Evolutionary conservation across 2,888 invertebrate species (phyloP).

Genomic region (Helleia helle): DNA sequence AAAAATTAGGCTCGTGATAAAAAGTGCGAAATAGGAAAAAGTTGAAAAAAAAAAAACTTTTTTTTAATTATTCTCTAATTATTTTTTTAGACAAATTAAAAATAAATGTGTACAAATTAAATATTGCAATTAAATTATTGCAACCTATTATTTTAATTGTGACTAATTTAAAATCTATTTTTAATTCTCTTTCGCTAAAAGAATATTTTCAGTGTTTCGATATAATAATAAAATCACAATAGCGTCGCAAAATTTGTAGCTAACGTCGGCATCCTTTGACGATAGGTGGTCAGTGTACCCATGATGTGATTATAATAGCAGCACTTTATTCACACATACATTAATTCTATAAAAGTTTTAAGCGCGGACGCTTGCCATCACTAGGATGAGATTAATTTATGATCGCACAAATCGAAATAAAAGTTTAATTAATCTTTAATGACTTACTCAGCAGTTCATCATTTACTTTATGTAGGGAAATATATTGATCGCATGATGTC

Average conservation of each 20-base stretch:
- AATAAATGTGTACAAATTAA: too few species aligned
- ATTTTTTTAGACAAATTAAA: too few species aligned
- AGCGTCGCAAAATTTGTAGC: slow-evolving; percentile 62
- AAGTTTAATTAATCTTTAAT: slow-evolving; percentile 49
- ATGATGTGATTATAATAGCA: slow-evolving; percentile 71
- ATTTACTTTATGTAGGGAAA: not conserved
- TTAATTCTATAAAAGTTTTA: slow-evolving; percentile 30
- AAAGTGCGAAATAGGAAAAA: too few species aligned
- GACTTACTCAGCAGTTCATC: slow-evolving; percentile 22
- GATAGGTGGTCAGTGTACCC: slow-evolving; percentile 55
- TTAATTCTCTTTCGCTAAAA: too few species aligned
- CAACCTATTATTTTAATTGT: too few species aligned
- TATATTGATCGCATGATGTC: not conserved
- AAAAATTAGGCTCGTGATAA: slow-evolving; percentile 1
- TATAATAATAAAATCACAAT: slow-evolving; percentile 48
- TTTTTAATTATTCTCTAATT: too few species aligned
- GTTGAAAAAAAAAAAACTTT: too few species aligned
- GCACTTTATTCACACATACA: slow-evolving; percentile 51
- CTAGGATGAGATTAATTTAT: slow-evolving; percentile 36
- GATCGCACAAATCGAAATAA: slow-evolving; percentile 32
- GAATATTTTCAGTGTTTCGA: slow-evolving; percentile 24
- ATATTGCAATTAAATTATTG: too few species aligned
- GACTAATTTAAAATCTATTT: too few species aligned
- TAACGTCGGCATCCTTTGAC: slow-evolving; percentile 62
- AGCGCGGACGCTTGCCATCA: slow-evolving; percentile 35